Percentiles rank a stretch among this genome's conserved stretches.
Evolutionary conservation across 1,140 invertebrate species (phyloP).

Genomic region (Drosophila cardini): DNA sequence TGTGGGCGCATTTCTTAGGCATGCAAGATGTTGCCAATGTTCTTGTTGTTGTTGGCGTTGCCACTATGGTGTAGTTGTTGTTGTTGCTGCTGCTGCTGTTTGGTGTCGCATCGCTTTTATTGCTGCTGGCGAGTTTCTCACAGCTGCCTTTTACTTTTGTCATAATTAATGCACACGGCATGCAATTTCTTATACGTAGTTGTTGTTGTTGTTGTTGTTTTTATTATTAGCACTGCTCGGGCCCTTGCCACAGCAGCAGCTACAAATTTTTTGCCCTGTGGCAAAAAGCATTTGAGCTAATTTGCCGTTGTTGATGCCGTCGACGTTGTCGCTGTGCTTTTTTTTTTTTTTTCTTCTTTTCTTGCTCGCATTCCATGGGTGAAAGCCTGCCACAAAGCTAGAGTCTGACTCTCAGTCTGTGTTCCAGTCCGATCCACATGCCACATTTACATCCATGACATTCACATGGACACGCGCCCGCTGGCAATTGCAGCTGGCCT

Average conservation of each 20-base stretch:
- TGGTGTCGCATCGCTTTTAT: conserved; percentile 38
- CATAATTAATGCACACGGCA: conserved; percentile 66
- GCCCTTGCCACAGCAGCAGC: conserved; percentile 22
- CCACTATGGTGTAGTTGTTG: conserved; percentile 7
- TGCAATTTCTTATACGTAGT: conserved; percentile 53
- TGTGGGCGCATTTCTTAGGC: conserved; percentile 38
- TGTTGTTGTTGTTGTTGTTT: conserved; percentile 30
- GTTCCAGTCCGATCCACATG: conserved; percentile 21
- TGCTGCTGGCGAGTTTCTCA: conserved; percentile 45
- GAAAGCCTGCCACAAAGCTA: conserved; percentile 58
- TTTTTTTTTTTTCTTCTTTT: conserved; percentile 9
- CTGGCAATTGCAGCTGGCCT: conserved; percentile 44
- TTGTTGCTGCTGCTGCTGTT: background rate
- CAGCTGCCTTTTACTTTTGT: conserved; percentile 68
- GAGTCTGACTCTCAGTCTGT: background rate
- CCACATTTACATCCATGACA: conserved; percentile 55
- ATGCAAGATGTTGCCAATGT: conserved; percentile 29
- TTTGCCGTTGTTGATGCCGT: conserved; percentile 51
- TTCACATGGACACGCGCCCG: conserved; percentile 57
- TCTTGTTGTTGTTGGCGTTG: conserved; percentile 12
- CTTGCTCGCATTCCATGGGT: conserved; percentile 70
- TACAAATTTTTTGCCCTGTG: conserved; percentile 38
- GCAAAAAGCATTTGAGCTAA: conserved; percentile 67
- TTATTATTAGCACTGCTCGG: conserved; percentile 49
- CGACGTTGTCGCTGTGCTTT: conserved; percentile 29